Conservation (phyloP, 2,797 vertebrate genomes). For the Cynopterus sphinx region DNA sequence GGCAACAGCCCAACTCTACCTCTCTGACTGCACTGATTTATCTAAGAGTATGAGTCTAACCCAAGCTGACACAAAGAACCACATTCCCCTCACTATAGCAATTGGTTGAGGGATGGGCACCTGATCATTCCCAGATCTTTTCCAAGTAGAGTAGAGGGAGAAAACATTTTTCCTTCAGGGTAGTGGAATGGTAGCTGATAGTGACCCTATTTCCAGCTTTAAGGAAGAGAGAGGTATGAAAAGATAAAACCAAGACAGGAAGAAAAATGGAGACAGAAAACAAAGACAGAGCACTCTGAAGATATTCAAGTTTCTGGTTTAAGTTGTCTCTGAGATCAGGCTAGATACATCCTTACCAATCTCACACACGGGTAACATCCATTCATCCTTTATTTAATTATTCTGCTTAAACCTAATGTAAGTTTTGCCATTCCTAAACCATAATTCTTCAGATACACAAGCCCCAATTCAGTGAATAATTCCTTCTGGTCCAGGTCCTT, state of each 20-base stretch:
- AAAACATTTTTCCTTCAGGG: neutral
- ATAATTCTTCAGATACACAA: neutral
- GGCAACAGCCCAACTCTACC: neutral
- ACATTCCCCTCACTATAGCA: neutral
- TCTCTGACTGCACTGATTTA: neutral
- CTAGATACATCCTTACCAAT: neutral
- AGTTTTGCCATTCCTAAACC: neutral
- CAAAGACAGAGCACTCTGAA: neutral
- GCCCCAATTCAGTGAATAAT: neutral
- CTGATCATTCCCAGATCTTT: neutral
- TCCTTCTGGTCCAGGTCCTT: neutral
- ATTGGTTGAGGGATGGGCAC: neutral
- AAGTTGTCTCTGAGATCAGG: neutral
- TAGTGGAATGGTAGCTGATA: neutral
- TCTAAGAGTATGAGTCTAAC: neutral
- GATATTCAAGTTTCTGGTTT: neutral
- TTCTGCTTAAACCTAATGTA: neutral
- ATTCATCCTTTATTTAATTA: neutral
- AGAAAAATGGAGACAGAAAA: neutral
- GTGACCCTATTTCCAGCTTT: neutral
- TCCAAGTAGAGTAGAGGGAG: neutral
- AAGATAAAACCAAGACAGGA: neutral
- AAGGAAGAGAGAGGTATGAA: neutral
- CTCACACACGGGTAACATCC: neutral
- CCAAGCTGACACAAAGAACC: neutral